Evolutionary conservation across 1,140 invertebrate genomes (phyloP), one percentile per base, ranked within the genome.

Genomic region (Drosophila setifemur): DNA sequence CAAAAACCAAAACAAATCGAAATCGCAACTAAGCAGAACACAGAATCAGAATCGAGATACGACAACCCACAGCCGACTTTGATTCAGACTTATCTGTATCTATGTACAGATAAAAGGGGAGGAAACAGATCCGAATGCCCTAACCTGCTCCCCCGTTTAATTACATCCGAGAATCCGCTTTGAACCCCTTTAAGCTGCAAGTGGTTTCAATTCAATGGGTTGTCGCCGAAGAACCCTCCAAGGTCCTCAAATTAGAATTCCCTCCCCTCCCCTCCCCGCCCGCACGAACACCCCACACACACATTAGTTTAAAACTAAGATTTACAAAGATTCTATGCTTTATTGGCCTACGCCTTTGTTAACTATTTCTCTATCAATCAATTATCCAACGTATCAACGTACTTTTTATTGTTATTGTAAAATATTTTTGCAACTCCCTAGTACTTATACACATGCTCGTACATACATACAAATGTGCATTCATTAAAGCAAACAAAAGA

Each of bases 371-470:
- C 52, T 16, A 76, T 33, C 21, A 40, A 31, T 52, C 55, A 48
- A 77, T 67, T 76, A 72, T 39, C 48, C 53, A 77, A 60, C 45
- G 33, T 70, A 70, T 37, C 39, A 63, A 72, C 57, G 64, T 54
- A 50, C 60, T 77, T 61, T 77, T 52, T 26, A 72, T 77, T 77
- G 60, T 77, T 77, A 72, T 52, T 77, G 54, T 77, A 61, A 72
- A 54, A 72, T 77, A 76, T 71, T 61, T 77, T 72, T 77, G 44
- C 63, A 63, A 61, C 53, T 77, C 58, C 49, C 52, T 61, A 77
- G 33, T 77, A 77, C 28, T 55, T 72, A 72, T 52, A 57, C 47
- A 45, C n/a, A n/a, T n/a, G n/a, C n/a, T n/a, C n/a, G n/a, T 61
- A 58, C 42, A 18, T 37, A 28, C 35, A 67, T 49, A 63, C n/a